phyloP scores from a whole-genome alignment of 2,888 invertebrate genomes.

The Cantharis nigra region DNA sequence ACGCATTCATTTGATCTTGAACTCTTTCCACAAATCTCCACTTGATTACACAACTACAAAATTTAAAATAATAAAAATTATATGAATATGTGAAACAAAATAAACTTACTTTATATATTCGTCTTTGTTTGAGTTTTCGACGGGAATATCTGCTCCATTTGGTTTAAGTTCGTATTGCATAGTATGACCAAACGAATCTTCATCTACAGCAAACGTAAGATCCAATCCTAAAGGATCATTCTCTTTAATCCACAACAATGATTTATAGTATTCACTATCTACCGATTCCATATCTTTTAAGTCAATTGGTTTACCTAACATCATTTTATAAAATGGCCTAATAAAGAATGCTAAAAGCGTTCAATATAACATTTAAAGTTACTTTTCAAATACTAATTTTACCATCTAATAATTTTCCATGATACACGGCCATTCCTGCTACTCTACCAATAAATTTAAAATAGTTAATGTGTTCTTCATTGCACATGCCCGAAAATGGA shows the following conservation, averaged over 20 bases:
- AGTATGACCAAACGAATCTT: conserved; percentile 95
- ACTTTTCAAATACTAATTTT: conserved; percentile 39
- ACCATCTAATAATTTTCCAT: conserved; percentile 97
- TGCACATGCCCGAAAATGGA: conserved; percentile 95
- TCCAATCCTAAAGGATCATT: conserved; percentile 95
- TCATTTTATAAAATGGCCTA: conserved; percentile 99
- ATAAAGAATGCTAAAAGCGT: conserved; percentile 90
- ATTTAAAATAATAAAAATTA: neutral
- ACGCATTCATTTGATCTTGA: conserved; percentile 94
- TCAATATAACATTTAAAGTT: neutral
- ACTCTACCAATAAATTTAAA: conserved; percentile 98
- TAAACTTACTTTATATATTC: conserved; percentile 88
- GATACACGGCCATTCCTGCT: conserved; percentile 99
- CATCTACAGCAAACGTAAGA: conserved; percentile 94
- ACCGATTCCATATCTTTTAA: conserved; percentile 99
- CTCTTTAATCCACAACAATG: conserved; percentile 93
- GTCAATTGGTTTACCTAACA: conserved; percentile 92
- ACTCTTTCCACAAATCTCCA: conserved; percentile 98
- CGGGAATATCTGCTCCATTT: conserved; percentile 85
- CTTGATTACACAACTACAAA: conserved; percentile 83
- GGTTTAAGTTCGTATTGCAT: conserved; percentile 90
- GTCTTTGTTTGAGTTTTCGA: conserved; percentile 93
- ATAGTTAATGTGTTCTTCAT: conserved; percentile 96
- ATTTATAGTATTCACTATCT: conserved; percentile 98
- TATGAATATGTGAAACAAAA: neutral